Evolutionary conservation across 2,888 invertebrate genomes (phyloP).

Genomic region (Ptilodon capucinus): DNA sequence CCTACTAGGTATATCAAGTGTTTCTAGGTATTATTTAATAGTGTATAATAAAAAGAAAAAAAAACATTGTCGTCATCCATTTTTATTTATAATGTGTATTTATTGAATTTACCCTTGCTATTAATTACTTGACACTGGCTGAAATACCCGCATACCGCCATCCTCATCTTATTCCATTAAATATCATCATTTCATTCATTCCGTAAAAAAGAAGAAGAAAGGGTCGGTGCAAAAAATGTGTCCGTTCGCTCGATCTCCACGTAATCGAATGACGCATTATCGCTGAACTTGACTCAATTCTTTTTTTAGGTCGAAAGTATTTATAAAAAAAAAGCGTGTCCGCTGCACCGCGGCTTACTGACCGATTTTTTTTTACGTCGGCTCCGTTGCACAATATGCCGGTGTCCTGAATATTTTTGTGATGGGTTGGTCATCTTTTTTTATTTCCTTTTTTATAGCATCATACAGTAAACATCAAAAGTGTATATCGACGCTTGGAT

Average conservation of each 20-base stretch:
- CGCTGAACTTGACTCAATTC: slow-evolving; percentile 65
- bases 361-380: slow-evolving; percentile 28
- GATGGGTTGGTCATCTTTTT: slow-evolving; percentile 8
- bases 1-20: no score
- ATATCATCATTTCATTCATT: no score
- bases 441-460: not conserved
- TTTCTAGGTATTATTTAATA: no score
- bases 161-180: no score
- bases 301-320: slow-evolving; percentile 48
- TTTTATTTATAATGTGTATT: no score
- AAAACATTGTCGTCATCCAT: no score
- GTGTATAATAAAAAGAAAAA: no score
- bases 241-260: slow-evolving; percentile 6
- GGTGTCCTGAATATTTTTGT: slow-evolving; percentile 17
- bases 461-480: not conserved
- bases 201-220: no score
- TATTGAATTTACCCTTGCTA: no score
- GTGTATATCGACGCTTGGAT: not conserved
- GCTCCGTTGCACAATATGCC: slow-evolving; percentile 8
- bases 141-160: no score
- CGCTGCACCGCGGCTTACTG: slow-evolving; percentile 20
- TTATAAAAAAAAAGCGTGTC: slow-evolving; percentile 30
- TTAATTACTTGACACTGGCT: no score
- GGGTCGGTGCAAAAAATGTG: not conserved
- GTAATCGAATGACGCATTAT: slow-evolving; percentile 41